Evolutionary conservation across 2,113 vertebrate genomes (phyloP).

Genomic region (Galemys pyrenaicus): DNA sequence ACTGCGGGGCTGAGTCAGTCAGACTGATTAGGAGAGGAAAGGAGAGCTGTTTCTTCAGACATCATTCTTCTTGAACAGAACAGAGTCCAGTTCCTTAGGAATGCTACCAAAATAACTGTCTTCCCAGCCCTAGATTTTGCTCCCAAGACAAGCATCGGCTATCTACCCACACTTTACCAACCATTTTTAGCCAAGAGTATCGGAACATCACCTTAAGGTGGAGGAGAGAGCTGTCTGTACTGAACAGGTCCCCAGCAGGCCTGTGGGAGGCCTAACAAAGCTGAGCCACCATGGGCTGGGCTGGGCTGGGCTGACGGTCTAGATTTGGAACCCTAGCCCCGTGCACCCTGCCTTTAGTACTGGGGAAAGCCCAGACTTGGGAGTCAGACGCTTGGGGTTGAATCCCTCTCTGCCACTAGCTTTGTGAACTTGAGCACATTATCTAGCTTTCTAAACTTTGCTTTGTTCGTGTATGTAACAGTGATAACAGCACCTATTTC

Average conservation of each 20-base stretch:
- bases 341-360: neutral
- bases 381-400: neutral
- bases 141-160: neutral
- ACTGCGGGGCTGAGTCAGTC: neutral
- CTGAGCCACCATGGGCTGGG: neutral
- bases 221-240: neutral
- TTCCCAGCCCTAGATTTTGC: neutral
- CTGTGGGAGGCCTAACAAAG: neutral
- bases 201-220: neutral
- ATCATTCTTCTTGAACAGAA: neutral
- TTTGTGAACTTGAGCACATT: constrained; percentile 1
- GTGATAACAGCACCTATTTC: neutral
- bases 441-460: constrained; percentile 24
- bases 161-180: neutral
- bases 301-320: neutral
- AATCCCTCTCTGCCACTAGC: constrained; percentile 24
- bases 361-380: neutral
- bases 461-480: constrained; percentile 48
- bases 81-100: neutral
- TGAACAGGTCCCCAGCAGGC: neutral
- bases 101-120: neutral
- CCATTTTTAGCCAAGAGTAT: neutral
- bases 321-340: neutral
- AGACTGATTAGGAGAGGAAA: neutral
- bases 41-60: neutral